Base-by-base conservation (phyloP, 2,797 vertebrate species). In the Peromyscus aztecus region DNA sequence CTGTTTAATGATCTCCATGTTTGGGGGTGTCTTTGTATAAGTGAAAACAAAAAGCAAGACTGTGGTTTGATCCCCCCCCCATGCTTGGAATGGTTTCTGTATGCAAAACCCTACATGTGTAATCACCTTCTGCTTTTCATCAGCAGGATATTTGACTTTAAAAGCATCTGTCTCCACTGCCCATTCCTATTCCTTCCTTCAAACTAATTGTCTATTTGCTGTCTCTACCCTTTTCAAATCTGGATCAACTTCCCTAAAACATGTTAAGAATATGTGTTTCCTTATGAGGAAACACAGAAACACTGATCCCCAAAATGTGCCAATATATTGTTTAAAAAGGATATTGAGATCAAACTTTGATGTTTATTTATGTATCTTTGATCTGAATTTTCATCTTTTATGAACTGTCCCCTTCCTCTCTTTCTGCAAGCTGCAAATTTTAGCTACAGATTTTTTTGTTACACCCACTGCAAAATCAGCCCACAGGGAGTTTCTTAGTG, bases 391-490 rank as follows among this genome's bases (percentile, higher is more conserved):
- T 93, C 93, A 85, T 98, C 91, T 92, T 97, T 98, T 97, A 97
- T 98, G 98, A 98, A 97, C 98, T 89, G 92, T 98, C 95, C 92
- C 92, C 37, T 97, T 98, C 85, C 89, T 94, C 91, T 94, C 52
- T 95, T 85, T 98, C 96, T 96, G 40, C 34, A 69, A 98, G 96
- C 93, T 96, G 57, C 34, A 76, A 98, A 97, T 89, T 89, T 95
- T 97, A 96, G 88, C 97, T 97, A 96, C 97, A 98, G 95, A 97
- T 98, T 98, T 57, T 98, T 98, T 97, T 97, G 96, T 98, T 98
- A 98, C 91, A 98, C 97, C 98, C 97, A 98, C 96, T 17, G 97
- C 97, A 97, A 98, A 98, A 97, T 97, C 86, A 97, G 92, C 96
- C 98, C 49, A 52, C 34, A 52, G 98, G 98, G 98, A 97, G 96